phyloP scores from a whole-genome alignment of 1,140 invertebrate genomes.

The Caerostris extrusa region DNA sequence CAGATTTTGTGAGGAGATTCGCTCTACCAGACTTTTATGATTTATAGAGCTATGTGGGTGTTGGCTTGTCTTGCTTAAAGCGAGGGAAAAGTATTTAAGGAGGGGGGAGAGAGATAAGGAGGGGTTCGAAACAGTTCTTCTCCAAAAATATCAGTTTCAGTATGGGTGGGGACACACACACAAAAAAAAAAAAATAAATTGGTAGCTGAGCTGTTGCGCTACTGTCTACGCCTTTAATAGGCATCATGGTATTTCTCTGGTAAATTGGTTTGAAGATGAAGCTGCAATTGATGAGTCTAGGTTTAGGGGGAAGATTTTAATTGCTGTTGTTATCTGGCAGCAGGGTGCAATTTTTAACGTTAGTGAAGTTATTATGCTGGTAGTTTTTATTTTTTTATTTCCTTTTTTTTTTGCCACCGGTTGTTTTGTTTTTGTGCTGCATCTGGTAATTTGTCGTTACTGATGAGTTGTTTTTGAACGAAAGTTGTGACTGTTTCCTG shows the following conservation, averaged over 20 bases:
- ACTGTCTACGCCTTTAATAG: constrained; percentile 67
- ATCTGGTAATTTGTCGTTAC: too few relatives aligned
- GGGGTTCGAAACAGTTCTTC: background rate
- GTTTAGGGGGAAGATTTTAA: constrained; percentile 54
- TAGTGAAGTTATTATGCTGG: background rate
- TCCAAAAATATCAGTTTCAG: constrained; percentile 27
- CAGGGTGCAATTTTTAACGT: background rate
- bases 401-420: too few relatives aligned
- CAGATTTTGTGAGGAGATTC: constrained; percentile 37
- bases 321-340: constrained; percentile 60
- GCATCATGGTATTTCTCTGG: background rate
- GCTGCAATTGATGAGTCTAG: background rate
- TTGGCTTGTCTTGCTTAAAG: constrained; percentile 16
- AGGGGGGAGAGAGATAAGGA: background rate
- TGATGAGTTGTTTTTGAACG: too few relatives aligned
- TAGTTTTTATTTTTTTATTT: background rate
- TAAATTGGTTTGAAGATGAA: background rate
- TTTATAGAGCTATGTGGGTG: constrained; percentile 72
- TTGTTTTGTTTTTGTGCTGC: too few relatives aligned
- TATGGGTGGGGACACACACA: constrained; percentile 25
- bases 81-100: constrained; percentile 8
- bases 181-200: constrained; percentile 28
- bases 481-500: too few relatives aligned
- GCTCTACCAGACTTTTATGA: constrained; percentile 39
- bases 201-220: constrained; percentile 56